phyloP scores from a whole-genome alignment of 2,113 vertebrate genomes.

The Pyrgilauda ruficollis region DNA sequence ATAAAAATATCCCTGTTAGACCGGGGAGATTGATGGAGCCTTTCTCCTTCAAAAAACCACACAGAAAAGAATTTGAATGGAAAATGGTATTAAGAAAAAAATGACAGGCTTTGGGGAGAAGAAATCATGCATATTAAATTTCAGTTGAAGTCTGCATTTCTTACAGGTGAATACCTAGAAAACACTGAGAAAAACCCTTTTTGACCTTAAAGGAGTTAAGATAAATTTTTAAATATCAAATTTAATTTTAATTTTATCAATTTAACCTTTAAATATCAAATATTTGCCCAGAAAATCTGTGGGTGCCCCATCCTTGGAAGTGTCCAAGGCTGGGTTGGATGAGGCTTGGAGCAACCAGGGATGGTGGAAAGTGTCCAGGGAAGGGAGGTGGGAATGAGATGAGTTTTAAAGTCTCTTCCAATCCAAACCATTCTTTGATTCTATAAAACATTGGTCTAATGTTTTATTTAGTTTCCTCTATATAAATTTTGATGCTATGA shows the following conservation, averaged over 20 bases:
- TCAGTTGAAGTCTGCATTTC: not conserved
- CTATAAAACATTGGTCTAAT: rapidly evolving
- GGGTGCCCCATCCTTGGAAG: not conserved
- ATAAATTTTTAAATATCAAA: not conserved
- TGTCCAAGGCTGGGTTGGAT: not conserved
- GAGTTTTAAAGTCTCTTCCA: not conserved
- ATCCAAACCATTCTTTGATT: not conserved
- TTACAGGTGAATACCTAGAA: not conserved
- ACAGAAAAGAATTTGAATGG: not conserved
- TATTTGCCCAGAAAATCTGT: not conserved
- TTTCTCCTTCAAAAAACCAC: not conserved
- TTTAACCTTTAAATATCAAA: not conserved
- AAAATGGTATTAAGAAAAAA: not conserved
- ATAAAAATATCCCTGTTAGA: not conserved
- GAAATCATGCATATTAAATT: not conserved
- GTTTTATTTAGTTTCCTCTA: not conserved
- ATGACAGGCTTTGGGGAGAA: not conserved
- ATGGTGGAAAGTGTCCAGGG: not conserved
- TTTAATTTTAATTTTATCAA: not conserved
- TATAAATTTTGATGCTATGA: not conserved
- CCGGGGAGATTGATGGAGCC: not conserved
- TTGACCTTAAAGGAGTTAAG: not conserved
- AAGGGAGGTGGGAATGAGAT: not conserved
- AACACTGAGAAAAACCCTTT: not conserved
- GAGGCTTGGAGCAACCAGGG: not conserved